These are phyloP conservation scores for Brachypalpus laphriformis DNA, from an alignment of 2,888 invertebrate genomes.

Conservation along the genomic window DNA sequence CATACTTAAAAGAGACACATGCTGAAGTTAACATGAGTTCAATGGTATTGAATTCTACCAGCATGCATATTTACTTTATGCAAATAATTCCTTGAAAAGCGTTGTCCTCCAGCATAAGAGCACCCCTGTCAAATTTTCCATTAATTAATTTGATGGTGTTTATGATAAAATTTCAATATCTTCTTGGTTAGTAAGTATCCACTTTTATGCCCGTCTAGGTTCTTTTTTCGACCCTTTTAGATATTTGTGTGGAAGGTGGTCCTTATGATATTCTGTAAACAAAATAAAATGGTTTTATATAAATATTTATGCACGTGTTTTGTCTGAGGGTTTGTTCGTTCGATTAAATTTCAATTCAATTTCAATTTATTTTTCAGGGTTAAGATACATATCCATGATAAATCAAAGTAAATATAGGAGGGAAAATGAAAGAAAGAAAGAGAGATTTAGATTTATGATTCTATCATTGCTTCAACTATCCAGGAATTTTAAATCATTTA, in stretches of 20 bases:
- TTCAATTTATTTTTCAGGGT: not conserved
- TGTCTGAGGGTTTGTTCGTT: not conserved
- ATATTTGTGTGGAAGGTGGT: not conserved
- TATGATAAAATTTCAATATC: not conserved
- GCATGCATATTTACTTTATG: too few relatives aligned
- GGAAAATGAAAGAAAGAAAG: too few relatives aligned
- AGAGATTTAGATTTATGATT: too few relatives aligned
- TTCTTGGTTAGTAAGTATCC: not conserved
- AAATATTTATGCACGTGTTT: not conserved
- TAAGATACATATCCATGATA: not conserved
- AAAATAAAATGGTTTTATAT: not conserved
- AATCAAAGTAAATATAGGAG: not conserved
- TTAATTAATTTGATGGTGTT: not conserved
- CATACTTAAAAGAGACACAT: too few relatives aligned
- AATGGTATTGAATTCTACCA: not conserved
- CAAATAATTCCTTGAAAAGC: not conserved
- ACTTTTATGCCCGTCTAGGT: not conserved
- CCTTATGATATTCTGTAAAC: not conserved
- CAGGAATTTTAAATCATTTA: too few relatives aligned
- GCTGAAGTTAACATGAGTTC: not conserved
- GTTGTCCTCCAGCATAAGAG: not conserved
- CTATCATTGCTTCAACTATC: too few relatives aligned
- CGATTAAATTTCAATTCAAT: constrained; percentile 4
- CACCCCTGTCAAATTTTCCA: not conserved
- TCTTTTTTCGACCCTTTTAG: not conserved